phyloP scores from a whole-genome alignment of 1,140 invertebrate species.

The Sycophila sp. region DNA sequence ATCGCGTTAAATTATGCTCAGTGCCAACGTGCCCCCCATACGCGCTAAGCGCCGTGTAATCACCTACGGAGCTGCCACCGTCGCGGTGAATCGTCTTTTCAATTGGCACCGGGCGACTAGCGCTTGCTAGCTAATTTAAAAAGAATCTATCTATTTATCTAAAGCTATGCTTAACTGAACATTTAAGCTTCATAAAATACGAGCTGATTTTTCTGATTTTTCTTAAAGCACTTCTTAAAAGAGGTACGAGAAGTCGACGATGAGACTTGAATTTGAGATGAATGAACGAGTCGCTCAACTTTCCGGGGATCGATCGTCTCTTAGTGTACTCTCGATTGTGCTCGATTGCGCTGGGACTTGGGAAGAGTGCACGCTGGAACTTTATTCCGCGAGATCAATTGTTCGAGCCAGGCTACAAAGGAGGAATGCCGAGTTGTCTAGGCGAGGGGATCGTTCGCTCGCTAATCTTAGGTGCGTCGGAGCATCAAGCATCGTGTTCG shows the following conservation, averaged over 20 bases:
- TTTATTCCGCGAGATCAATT: slow-evolving; percentile 27
- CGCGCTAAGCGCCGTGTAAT: background rate
- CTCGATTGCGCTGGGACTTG: background rate
- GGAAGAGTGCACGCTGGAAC: background rate
- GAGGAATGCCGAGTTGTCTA: slow-evolving; percentile 44
- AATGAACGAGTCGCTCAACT: background rate
- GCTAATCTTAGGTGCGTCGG: slow-evolving; percentile 59
- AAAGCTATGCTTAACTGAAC: too few species aligned
- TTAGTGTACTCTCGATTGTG: too few species aligned
- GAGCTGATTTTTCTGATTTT: too few species aligned
- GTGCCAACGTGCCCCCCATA: slow-evolving; percentile 46
- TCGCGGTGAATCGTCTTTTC: slow-evolving; percentile 38
- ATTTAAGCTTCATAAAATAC: too few species aligned
- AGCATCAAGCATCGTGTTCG: slow-evolving; percentile 46
- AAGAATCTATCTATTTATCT: too few species aligned
- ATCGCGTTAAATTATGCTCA: slow-evolving; percentile 67
- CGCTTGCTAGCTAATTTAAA: too few species aligned
- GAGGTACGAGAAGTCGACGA: too few species aligned
- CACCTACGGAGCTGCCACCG: too few species aligned
- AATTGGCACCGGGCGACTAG: too few species aligned
- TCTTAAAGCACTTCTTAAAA: too few species aligned
- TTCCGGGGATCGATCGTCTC: background rate
- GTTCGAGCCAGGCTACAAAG: slow-evolving; percentile 45
- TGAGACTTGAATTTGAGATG: background rate
- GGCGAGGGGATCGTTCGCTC: slow-evolving; percentile 46